Base-by-base conservation (phyloP, 2,797 vertebrate species). In the Remorina albescens region DNA sequence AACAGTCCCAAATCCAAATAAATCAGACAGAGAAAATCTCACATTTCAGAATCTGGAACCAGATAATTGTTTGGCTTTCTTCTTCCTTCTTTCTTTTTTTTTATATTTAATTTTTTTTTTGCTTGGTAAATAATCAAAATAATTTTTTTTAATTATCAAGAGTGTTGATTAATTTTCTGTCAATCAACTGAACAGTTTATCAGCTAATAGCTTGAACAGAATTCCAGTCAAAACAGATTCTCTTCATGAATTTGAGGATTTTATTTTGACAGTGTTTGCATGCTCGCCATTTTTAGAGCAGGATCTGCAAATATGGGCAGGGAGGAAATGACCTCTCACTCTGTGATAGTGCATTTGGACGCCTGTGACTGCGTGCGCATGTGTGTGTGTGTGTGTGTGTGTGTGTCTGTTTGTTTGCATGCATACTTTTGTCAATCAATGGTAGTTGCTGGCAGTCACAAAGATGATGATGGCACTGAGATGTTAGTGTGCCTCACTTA, bases 401-500 rank as follows among this genome's bases (percentile, higher is more conserved):
- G 76, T 73, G 34, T 71, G 71, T 78, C n/a, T 86, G 80, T 88
- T 83, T 90, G 87, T 86, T 86, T 91, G 87, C 88, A 88, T 89
- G 90, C 83, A 81, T 89, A 91, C 90, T 94, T 95, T 88, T 96
- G 96, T 96, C 96, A 96, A 96, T 98, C 97, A 97, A 95, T 96
- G 95, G 95, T 94, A 94, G 94, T 92, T 95, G 95, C 96, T 91
- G 91, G 91, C 88, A 90, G 86, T 80, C 95, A 93, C 95, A 95
- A 95, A 96, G 95, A 96, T 94, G 94, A 95, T 96, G 96, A 96
- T 96, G 96, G 93, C 95, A 97, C 96, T 91, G 96, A 85, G 88
- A 95, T 94, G 96, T 98, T 97, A 98, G 96, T 95, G 94, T 96
- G 97, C 96, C 96, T 98, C 96, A 97, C 96, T 98, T 96, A 96